phyloP scores from a whole-genome alignment of 2,797 vertebrate genomes.

The Phrynocephalus vlangalii region DNA sequence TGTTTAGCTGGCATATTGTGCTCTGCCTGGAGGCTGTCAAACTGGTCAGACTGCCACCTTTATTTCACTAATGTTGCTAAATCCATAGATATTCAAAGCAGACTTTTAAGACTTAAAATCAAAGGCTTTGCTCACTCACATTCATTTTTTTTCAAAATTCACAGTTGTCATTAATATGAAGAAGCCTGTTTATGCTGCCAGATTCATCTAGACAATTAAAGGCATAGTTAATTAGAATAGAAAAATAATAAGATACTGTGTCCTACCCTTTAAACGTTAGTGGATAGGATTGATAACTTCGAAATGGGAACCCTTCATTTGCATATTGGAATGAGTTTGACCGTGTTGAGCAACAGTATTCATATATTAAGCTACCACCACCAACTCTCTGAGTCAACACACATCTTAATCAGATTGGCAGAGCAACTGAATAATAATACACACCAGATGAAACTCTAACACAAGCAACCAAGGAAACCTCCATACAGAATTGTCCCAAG shows the following conservation, averaged over 20 bases:
- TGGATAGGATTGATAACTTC: not conserved
- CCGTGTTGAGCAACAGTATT: not conserved
- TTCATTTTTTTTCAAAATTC: not conserved
- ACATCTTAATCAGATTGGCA: constrained; percentile 21
- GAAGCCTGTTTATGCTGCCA: not conserved
- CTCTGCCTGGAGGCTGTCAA: not conserved
- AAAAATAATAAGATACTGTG: too few species aligned
- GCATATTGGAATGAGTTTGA: not conserved
- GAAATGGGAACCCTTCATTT: not conserved
- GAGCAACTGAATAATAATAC: constrained; percentile 1
- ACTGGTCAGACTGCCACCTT: not conserved
- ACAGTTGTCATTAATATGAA: not conserved
- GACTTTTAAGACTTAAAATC: not conserved
- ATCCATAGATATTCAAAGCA: not conserved
- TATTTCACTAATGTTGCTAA: too few species aligned
- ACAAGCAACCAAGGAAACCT: not conserved
- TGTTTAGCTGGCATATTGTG: not conserved
- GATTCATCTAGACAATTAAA: not conserved
- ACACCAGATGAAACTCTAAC: constrained; percentile 15
- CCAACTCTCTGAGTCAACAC: constrained; percentile 2
- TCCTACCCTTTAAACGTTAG: not conserved
- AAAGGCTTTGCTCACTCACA: not conserved
- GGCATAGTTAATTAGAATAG: too few species aligned
- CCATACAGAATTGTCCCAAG: not conserved
- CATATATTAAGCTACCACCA: not conserved